Conservation (phyloP, 2,113 vertebrate genomes). For the Paralichthys olivaceus region DNA sequence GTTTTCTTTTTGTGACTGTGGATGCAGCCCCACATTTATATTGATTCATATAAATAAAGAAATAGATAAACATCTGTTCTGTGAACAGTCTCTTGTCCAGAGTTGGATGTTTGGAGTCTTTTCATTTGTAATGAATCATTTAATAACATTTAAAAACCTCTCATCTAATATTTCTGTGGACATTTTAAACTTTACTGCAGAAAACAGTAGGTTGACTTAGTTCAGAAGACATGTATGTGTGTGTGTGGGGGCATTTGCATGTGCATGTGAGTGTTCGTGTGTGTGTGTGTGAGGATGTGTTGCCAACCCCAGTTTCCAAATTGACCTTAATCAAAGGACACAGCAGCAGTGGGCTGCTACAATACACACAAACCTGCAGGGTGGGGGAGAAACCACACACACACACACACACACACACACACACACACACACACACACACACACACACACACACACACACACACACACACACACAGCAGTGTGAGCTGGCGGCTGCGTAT, state of each 20-base stretch:
- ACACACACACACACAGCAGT: constrained; percentile 30
- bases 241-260: constrained; percentile 12
- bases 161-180: too few species aligned
- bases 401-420: constrained; percentile 19
- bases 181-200: too few species aligned
- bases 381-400: constrained; percentile 27
- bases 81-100: too few species aligned
- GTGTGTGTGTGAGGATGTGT: constrained; percentile 37
- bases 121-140: too few species aligned
- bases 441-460: constrained; percentile 36
- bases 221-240: constrained; percentile 2
- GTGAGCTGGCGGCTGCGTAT: constrained; percentile 54
- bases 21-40: too few species aligned
- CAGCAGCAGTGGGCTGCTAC: constrained; percentile 51
- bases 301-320: constrained; percentile 56
- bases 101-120: too few species aligned
- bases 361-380: constrained; percentile 63
- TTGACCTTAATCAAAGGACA: constrained; percentile 73
- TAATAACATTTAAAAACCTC: too few species aligned
- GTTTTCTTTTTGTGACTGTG: too few species aligned
- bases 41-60: too few species aligned
- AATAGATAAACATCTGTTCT: too few species aligned
- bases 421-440: constrained; percentile 16
- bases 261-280: not conserved
- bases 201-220: too few species aligned